Conservation (phyloP, 1,140 invertebrate species). For the Xylocopa sonorina region DNA sequence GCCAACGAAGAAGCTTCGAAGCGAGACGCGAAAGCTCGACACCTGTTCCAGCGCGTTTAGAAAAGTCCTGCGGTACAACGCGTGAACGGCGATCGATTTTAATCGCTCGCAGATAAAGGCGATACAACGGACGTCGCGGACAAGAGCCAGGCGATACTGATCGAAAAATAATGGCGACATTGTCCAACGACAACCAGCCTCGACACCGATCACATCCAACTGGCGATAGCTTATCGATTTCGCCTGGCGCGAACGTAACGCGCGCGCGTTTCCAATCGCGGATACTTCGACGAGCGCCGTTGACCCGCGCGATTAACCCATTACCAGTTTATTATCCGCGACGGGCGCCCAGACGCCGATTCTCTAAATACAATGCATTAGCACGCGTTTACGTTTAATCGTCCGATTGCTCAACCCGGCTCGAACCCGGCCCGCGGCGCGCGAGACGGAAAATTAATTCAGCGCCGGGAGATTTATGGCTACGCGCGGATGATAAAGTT, state of each 20-base stretch:
- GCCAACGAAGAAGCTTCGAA: too few species aligned
- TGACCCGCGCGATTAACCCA: slow-evolving; percentile 19
- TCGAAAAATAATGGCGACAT: neutral
- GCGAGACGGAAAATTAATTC: slow-evolving; percentile 22
- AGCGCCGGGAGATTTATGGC: slow-evolving; percentile 22
- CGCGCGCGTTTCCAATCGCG: neutral
- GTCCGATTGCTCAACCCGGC: slow-evolving; percentile 11
- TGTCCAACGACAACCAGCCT: neutral
- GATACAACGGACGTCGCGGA: neutral
- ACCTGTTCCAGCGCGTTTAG: too few species aligned
- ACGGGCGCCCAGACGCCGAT: neutral
- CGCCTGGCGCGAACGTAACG: neutral
- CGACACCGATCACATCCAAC: neutral
- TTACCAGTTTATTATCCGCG: slow-evolving; percentile 1
- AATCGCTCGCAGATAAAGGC: too few species aligned
- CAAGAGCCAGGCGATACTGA: neutral
- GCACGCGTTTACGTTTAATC: slow-evolving; percentile 29
- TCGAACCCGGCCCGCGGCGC: too few species aligned
- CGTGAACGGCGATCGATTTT: too few species aligned
- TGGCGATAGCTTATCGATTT: neutral
- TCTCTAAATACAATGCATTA: slow-evolving; percentile 5
- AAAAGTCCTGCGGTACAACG: too few species aligned
- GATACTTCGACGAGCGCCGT: too few species aligned
- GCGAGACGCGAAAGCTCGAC: too few species aligned
- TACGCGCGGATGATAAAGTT: slow-evolving; percentile 12